Conservation (phyloP, 2,113 vertebrate genomes). For the Seriola dumerili region DNA sequence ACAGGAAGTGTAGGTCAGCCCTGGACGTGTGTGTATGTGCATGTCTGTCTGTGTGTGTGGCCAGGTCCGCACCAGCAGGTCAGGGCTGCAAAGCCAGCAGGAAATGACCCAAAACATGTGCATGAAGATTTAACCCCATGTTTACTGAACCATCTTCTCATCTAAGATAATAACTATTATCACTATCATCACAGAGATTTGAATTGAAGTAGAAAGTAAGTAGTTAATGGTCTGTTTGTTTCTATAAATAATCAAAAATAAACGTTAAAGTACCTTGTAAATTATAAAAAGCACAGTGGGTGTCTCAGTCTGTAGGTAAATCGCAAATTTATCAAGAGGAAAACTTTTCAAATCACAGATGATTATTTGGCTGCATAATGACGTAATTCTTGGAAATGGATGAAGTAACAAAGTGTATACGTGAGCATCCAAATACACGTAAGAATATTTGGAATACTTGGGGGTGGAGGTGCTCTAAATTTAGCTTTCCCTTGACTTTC, state of each 20-base stretch:
- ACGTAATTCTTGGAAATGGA: slow-evolving; percentile 50
- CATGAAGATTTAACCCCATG: slow-evolving; percentile 75
- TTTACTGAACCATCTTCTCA: slow-evolving; percentile 21
- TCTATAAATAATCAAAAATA: background rate
- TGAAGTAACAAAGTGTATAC: slow-evolving; percentile 75
- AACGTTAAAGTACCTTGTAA: background rate
- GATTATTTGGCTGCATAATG: slow-evolving; percentile 19
- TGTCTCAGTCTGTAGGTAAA: background rate
- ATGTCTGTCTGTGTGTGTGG: slow-evolving; percentile 69
- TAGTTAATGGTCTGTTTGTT: background rate
- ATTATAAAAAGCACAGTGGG: background rate
- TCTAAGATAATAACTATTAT: background rate
- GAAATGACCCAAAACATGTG: slow-evolving; percentile 81
- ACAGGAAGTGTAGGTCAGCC: slow-evolving; percentile 82
- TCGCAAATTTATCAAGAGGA: background rate
- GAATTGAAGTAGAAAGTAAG: background rate
- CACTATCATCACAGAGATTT: background rate
- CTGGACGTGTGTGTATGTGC: slow-evolving; percentile 70
- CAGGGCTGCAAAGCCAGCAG: slow-evolving; percentile 80
- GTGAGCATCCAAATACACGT: slow-evolving; percentile 72
- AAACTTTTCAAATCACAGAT: background rate
- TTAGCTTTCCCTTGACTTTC: slow-evolving; percentile 80
- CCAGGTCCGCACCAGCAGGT: slow-evolving; percentile 73
- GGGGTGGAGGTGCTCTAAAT: slow-evolving; percentile 81
- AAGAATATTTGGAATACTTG: slow-evolving; percentile 83